Base-by-base conservation (phyloP, 1,140 invertebrate species). In the Halictus rubicundus region DNA sequence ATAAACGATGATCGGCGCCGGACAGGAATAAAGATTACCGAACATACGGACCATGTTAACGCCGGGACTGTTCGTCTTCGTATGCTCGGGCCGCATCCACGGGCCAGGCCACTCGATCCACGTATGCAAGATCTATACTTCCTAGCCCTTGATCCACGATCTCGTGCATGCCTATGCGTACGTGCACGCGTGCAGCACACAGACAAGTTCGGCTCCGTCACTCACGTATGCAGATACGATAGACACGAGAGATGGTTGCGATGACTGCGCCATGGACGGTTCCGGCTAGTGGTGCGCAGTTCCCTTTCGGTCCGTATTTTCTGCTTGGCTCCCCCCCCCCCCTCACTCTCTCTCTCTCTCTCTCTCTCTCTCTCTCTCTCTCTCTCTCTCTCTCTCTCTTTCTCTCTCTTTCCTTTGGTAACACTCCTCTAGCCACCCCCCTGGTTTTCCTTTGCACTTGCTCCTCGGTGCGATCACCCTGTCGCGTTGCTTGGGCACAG, bases 241-340 rank as follows among this genome's bases (percentile, higher is more conserved):
- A 87, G 89, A 89, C 87, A 87, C 87, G 85, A 89, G 88, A 91
- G 91, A 92, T 92, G 90, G 90, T 91, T 86, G 90, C 90, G 88
- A 91, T 92, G 90, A 90, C 88, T 89, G 89, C 89, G 80, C 83
- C 88, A 91, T 92, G 88, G 88, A 91, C 88, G 89, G 92, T 93
- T 93, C 92, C 92, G 91, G 92, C 90, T 92, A 91, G 91, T 93
- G 91, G 91, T 93, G 92, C 91, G 91, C 92, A 91, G 91, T 93
- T 92, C 91, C 92, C 88, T 89, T 91, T 89, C 81, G 88, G 86
- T 85, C 80, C 78, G 80, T 88, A 84, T 42, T 54, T 84, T 81
- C 85, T 87, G 82, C 83, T 64, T 82, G 32, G 64, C 75, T 85
- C n/a, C n/a, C n/a, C n/a, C n/a, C n/a, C n/a, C n/a, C n/a, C n/a